A percentile compares a stretch with the other conserved stretches of the same genome.
These are phyloP conservation scores for Acrossocheilus fasciatus DNA, from an alignment of 2,797 vertebrate species.

Conservation along the genomic window DNA sequence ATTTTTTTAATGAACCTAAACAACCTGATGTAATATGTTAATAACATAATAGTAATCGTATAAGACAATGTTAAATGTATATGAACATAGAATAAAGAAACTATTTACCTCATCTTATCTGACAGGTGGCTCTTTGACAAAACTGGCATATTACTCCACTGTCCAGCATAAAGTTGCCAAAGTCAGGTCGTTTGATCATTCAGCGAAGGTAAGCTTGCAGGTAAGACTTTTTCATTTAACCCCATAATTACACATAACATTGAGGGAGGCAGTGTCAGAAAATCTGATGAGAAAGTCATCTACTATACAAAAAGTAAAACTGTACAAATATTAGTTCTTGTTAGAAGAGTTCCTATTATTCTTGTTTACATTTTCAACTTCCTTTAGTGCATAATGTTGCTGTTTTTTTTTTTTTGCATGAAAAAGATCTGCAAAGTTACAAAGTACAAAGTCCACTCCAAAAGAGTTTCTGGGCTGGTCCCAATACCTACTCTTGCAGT, in stretches of 20 bases:
- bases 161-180: constrained; percentile 98
- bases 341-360: neutral
- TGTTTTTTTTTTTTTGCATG: neutral
- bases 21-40: neutral
- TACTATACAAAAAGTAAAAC: neutral
- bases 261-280: neutral
- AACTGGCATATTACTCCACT: constrained; percentile 98
- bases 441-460: neutral
- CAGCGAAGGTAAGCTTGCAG: constrained; percentile 83
- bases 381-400: neutral
- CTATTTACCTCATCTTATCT: constrained; percentile 21
- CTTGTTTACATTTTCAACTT: neutral
- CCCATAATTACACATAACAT: neutral
- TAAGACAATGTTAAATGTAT: neutral
- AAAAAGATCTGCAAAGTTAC: neutral
- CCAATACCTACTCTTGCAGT: neutral
- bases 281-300: neutral
- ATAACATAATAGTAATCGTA: neutral
- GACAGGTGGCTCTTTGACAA: constrained; percentile 95
- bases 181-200: constrained; percentile 96
- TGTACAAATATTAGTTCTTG: neutral
- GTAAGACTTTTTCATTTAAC: constrained; percentile 58
- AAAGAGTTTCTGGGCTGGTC: neutral
- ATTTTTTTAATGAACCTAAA: neutral
- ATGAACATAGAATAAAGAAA: neutral